Percentiles rank a stretch among this genome's conserved stretches.
Evolutionary conservation across 2,797 vertebrate species (phyloP).

Genomic region (Erpetoichthys calabaricus): DNA sequence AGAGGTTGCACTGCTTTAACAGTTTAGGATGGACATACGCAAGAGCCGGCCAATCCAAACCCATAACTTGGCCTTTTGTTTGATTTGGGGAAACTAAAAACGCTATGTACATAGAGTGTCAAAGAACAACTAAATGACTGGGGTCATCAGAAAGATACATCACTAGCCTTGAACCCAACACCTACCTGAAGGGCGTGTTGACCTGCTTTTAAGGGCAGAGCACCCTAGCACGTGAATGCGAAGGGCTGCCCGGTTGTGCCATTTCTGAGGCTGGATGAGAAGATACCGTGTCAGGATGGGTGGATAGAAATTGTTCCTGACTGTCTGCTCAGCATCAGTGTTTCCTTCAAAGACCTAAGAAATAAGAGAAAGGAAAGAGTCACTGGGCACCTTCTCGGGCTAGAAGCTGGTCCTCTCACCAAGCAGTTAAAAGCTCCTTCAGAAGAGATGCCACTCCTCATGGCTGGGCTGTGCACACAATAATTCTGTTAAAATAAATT

Average conservation of each 20-base stretch:
- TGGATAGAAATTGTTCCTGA: conserved; percentile 61
- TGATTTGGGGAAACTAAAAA: too few species aligned
- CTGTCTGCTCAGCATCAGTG: conserved; percentile 37
- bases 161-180: not conserved
- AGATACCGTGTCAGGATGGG: conserved; percentile 52
- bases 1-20: too few species aligned
- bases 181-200: conserved; percentile 17
- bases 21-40: too few species aligned
- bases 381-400: not conserved
- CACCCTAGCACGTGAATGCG: conserved; percentile 60
- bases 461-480: too few species aligned
- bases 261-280: conserved; percentile 46
- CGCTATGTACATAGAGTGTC: too few species aligned
- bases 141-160: too few species aligned
- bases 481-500: too few species aligned
- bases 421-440: too few species aligned
- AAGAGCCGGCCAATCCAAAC: too few species aligned
- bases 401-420: not conserved
- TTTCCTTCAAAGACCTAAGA: conserved; percentile 62
- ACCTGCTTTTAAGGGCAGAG: conserved; percentile 6
- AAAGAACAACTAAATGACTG: too few species aligned
- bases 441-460: too few species aligned
- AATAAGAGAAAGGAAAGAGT: not conserved
- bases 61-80: too few species aligned
- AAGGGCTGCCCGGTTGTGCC: conserved; percentile 38